phyloP scores from a whole-genome alignment of 37 sponge, comb jelly and placozoan genomes.

The Theonella swinhoei region DNA sequence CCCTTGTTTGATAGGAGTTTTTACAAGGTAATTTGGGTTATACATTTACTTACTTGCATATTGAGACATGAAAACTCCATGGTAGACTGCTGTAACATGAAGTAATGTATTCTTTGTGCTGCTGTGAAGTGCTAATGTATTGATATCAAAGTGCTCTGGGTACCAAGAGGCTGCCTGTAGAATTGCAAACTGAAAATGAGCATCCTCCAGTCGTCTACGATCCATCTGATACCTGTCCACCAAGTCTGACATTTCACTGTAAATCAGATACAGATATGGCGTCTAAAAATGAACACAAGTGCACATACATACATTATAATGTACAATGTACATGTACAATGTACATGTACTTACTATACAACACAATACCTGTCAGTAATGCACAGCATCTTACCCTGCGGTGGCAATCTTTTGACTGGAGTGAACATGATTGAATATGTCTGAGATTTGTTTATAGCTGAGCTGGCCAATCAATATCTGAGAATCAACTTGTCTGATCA shows the following conservation, averaged over 20 bases:
- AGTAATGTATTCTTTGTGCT: not conserved
- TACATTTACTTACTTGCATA: slow-evolving; percentile 16
- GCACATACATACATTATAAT: not conserved
- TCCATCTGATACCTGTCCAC: slow-evolving; percentile 9
- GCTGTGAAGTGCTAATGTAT: slow-evolving; percentile 8
- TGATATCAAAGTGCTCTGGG: not conserved
- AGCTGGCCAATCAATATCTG: slow-evolving; percentile 46
- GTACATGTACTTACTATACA: not conserved
- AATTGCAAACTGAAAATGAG: slow-evolving; percentile 29
- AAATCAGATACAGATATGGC: not conserved
- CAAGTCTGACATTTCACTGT: not conserved
- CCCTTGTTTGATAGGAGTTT: not conserved
- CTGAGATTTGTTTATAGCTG: slow-evolving; percentile 43
- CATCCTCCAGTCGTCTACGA: slow-evolving; percentile 42
- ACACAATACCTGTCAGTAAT: not conserved
- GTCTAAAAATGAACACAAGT: not conserved
- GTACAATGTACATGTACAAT: not conserved
- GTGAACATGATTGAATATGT: slow-evolving; percentile 48
- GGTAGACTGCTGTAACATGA: not conserved
- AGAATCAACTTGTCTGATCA: slow-evolving; percentile 22
- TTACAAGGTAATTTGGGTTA: not conserved
- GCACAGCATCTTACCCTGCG: not conserved
- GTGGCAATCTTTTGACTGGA: not conserved
- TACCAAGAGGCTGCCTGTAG: slow-evolving; percentile 26
- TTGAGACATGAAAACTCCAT: slow-evolving; percentile 28